Base-by-base conservation (phyloP, 1,140 invertebrate species). In the Hyles euphorbiae region DNA sequence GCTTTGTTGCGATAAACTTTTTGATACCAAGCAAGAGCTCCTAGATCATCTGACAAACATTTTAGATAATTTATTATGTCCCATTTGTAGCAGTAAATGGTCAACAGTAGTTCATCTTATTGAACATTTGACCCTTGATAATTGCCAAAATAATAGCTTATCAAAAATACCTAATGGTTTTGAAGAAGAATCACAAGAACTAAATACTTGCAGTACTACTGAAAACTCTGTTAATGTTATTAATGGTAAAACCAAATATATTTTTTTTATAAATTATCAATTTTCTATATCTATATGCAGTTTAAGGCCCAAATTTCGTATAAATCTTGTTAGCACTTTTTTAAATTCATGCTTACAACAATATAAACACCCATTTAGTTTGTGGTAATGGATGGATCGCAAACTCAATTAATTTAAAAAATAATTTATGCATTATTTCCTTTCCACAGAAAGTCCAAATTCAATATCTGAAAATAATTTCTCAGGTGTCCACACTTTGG, bases 1-100 rank as follows among this genome's bases (percentile, higher is more conserved):
- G 4, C 88, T 93, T 78, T 94, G 93, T 68, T 94, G 92, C 67
- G 90, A 90, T 50, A 89, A 91, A 76, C 90, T 83, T 54, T 94
- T 94, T 80, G 74, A 83, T 57, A 91, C 89, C 63, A 89, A 89
- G 50, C 75, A 90, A 67, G 83, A 87, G 49, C 82, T 94, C 48
- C 89, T 91, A 72, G 89, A 91, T 61, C 93, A 94, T 77, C 87
- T 94, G 61, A 70, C 91, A 10, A 89, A 87, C 61, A 87, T 92
- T 71, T 86, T 90, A 34, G 85, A 91, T 56, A 93, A 92, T 87
- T 70, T 93, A 56, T 82, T 81, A 62, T 94, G 92, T 72, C 90
- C 92, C 45, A 76, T 89, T 58, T 94, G 93, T 73, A 85, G 86
- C 3, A 73, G 85, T 56, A 82, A 89, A 68, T 90, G 84, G 54